Conservation (phyloP, 2,888 invertebrate genomes). For the Ophioninae sp. region DNA sequence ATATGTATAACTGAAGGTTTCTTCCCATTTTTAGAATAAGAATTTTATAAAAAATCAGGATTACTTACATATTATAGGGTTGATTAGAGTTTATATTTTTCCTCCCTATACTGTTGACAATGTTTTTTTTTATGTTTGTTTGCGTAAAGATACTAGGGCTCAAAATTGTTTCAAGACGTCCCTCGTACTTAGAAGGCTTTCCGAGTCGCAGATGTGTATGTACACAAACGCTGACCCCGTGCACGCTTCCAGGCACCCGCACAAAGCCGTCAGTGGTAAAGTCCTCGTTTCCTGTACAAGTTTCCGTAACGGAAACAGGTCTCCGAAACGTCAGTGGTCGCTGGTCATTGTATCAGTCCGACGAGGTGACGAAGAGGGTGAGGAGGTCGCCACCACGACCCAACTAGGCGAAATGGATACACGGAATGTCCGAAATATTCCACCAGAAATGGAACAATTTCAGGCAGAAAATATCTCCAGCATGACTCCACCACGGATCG, state of each 20-base stretch:
- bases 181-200: conserved; percentile 24
- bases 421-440: not conserved
- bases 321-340: conserved; percentile 72
- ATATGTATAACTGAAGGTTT: too few species aligned
- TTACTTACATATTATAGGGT: not conserved
- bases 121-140: not conserved
- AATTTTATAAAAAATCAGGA: not conserved
- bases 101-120: not conserved
- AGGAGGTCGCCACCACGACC: conserved; percentile 3
- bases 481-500: not conserved
- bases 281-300: conserved; percentile 76
- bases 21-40: too few species aligned
- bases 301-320: conserved; percentile 76
- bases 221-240: not conserved
- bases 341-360: conserved; percentile 74
- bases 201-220: conserved; percentile 4
- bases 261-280: conserved; percentile 73
- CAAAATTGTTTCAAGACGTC: not conserved
- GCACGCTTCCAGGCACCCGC: conserved; percentile 31
- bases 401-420: conserved; percentile 22
- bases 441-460: not conserved
- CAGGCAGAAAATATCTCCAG: not conserved
- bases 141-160: not conserved
- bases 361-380: conserved; percentile 46
- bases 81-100: not conserved